phyloP scores from a whole-genome alignment of 2,888 invertebrate species.

The Himalopsyche anomala region DNA sequence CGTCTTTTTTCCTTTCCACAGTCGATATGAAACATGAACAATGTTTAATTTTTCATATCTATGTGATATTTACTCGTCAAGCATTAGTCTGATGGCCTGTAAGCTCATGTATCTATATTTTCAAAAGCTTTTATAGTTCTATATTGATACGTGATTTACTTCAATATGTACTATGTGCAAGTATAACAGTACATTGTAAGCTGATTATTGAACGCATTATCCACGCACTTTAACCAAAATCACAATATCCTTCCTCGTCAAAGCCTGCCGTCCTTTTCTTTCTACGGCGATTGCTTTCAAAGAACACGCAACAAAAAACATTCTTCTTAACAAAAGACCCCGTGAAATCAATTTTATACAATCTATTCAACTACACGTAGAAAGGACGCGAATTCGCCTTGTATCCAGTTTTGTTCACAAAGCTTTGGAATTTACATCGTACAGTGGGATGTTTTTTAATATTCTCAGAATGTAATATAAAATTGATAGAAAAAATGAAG shows the following conservation, averaged over 20 bases:
- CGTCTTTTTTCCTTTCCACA: too few species aligned
- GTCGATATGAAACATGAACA: too few species aligned
- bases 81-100: too few species aligned
- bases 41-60: too few species aligned
- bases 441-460: background rate
- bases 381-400: conserved; percentile 28
- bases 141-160: too few species aligned
- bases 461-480: too few species aligned
- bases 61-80: too few species aligned
- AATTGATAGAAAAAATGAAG: too few species aligned
- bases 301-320: conserved; percentile 46
- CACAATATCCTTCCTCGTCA: background rate
- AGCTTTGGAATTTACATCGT: background rate
- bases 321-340: conserved; percentile 30
- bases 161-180: too few species aligned
- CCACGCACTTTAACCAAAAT: conserved; percentile 5
- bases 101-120: too few species aligned
- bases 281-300: conserved; percentile 27
- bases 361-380: conserved; percentile 41
- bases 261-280: background rate
- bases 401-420: conserved; percentile 13
- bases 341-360: conserved; percentile 41
- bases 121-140: too few species aligned
- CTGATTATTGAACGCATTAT: background rate
- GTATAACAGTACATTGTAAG: background rate